Evolutionary conservation across 2,113 vertebrate genomes (phyloP).

Genomic region (human): GRCh38 chr4:30936001-30936500

Average conservation of each 20-base stretch:
- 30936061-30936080: not conserved
- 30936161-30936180: not conserved
- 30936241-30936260: not conserved
- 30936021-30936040: not conserved
- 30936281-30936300: not conserved
- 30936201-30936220: not conserved
- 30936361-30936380: not conserved
- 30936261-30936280: not conserved
- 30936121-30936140: not conserved
- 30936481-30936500: not conserved
- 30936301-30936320: not conserved
- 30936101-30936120: not conserved
- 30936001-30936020: not conserved
- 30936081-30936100: not conserved
- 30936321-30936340: not conserved
- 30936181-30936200: not conserved
- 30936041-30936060: not conserved
- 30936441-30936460: not conserved
- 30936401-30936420: not conserved
- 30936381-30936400: not conserved
- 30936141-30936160: not conserved
- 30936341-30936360: not conserved
- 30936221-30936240: not conserved
- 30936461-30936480: not conserved
- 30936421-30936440: not conserved